Conservation (phyloP, 92 coral and sea anemone genomes). For the Heliopora coerulea region DNA sequence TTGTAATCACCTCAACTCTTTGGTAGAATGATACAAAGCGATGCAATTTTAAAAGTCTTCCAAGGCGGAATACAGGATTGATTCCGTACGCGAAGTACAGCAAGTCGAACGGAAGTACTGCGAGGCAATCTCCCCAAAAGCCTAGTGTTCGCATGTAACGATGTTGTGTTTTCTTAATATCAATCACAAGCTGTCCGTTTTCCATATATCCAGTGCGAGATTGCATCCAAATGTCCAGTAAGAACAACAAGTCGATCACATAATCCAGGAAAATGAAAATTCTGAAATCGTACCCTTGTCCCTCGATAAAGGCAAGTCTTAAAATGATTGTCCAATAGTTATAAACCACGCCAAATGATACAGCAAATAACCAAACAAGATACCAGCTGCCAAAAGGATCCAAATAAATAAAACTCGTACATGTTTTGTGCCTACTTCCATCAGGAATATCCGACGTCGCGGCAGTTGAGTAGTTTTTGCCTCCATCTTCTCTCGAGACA, state of each 20-base stretch:
- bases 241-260: slow-evolving; percentile 67
- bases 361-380: slow-evolving; percentile 75
- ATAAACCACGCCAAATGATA: slow-evolving; percentile 78
- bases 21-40: slow-evolving; percentile 80
- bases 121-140: slow-evolving; percentile 66
- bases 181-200: slow-evolving; percentile 75
- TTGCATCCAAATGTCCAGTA: slow-evolving; percentile 78
- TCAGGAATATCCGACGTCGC: not conserved
- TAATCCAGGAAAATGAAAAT: slow-evolving; percentile 76
- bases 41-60: slow-evolving; percentile 73
- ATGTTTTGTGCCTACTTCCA: not conserved
- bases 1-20: slow-evolving; percentile 86
- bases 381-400: slow-evolving; percentile 80
- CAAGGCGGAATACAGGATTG: slow-evolving; percentile 74
- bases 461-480: not conserved
- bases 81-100: slow-evolving; percentile 67
- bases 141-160: slow-evolving; percentile 72
- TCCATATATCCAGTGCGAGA: slow-evolving; percentile 77
- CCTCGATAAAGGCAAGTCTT: slow-evolving; percentile 63
- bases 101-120: slow-evolving; percentile 70
- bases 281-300: slow-evolving; percentile 52
- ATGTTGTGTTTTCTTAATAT: slow-evolving; percentile 51
- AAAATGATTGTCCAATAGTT: slow-evolving; percentile 76
- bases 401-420: slow-evolving; percentile 12
- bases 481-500: not conserved